Evolutionary conservation across 2,888 invertebrate genomes (phyloP).

Genomic region (Uropetala carovei): DNA sequence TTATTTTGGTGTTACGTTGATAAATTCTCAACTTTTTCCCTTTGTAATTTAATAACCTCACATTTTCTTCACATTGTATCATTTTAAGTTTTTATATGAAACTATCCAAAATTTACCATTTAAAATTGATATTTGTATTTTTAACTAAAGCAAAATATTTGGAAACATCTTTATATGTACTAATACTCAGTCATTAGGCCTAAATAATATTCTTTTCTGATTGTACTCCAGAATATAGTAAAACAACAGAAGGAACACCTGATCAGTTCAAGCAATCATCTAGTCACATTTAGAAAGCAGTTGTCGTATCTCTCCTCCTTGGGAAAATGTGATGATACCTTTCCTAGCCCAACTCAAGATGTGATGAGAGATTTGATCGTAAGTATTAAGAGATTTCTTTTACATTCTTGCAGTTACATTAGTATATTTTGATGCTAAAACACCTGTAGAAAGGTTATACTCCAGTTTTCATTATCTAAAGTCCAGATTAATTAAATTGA

Average conservation of each 20-base stretch:
- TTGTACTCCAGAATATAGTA: slow-evolving; percentile 14
- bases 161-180: background rate
- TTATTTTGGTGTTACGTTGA: background rate
- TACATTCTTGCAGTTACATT: no score
- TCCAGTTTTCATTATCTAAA: no score
- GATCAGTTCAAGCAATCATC: background rate
- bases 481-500: no score
- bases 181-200: background rate
- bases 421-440: no score
- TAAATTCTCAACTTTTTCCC: background rate
- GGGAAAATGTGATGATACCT: background rate
- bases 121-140: no score
- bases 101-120: background rate
- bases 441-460: no score
- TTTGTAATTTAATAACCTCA: background rate
- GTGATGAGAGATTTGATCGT: slow-evolving; percentile 1
- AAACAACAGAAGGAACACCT: slow-evolving; percentile 36
- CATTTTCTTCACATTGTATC: background rate
- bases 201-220: background rate
- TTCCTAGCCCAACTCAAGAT: background rate
- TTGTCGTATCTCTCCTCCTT: slow-evolving; percentile 30
- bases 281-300: slow-evolving; percentile 21
- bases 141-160: no score
- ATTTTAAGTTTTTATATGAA: background rate
- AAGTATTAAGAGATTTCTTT: background rate